phyloP scores from a whole-genome alignment of 2,797 vertebrate genomes.

The Hozukius guyotensis region DNA sequence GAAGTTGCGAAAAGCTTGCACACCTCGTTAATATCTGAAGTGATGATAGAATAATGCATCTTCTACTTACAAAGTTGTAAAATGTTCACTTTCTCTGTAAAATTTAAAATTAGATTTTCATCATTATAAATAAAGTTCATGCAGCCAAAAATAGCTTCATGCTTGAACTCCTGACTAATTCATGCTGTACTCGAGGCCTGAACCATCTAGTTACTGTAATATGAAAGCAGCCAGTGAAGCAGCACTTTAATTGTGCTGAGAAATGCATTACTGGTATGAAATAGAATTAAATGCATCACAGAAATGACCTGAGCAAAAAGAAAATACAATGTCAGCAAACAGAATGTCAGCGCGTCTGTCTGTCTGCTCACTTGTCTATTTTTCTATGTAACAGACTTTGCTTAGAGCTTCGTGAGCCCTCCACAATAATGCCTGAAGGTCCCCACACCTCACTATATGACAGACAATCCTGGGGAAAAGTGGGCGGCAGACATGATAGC shows the following conservation, averaged over 20 bases:
- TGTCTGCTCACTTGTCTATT: conserved; percentile 8
- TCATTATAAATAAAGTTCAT: conserved; percentile 3
- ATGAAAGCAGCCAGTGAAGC: conserved; percentile 50
- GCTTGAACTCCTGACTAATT: conserved; percentile 19
- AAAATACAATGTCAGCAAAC: conserved; percentile 37
- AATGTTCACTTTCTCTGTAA: background rate
- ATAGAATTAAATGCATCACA: conserved; percentile 22
- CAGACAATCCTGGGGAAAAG: conserved; percentile 12
- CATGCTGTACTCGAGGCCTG: background rate
- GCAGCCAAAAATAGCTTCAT: conserved; percentile 9
- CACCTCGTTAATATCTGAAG: background rate
- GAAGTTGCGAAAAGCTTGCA: background rate
- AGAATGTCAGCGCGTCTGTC: conserved; percentile 3
- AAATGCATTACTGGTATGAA: conserved; percentile 35
- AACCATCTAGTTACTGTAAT: conserved; percentile 19
- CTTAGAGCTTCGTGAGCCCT: conserved; percentile 3
- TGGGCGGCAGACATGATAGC: conserved; percentile 18
- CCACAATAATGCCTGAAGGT: conserved; percentile 10
- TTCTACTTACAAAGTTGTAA: background rate
- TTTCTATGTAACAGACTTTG: conserved; percentile 9
- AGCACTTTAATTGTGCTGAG: conserved; percentile 33
- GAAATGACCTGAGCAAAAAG: conserved; percentile 23
- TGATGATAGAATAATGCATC: background rate
- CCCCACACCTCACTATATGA: background rate
- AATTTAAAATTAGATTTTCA: conserved; percentile 5